Base-by-base conservation (phyloP, 2,797 vertebrate species). In the Sternarchorhynchus goeldii region DNA sequence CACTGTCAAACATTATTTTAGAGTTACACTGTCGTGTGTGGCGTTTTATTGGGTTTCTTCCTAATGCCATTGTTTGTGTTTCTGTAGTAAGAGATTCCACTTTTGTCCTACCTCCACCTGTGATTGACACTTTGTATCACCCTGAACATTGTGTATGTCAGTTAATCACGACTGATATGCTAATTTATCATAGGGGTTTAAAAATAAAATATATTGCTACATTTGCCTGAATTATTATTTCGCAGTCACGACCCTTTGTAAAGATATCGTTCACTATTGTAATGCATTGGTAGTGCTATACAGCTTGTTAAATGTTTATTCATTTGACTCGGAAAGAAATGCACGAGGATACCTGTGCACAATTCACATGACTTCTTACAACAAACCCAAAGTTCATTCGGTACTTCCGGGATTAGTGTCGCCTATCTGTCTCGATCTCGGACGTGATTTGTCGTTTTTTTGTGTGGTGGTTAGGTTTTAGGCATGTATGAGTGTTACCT, bases 41-140 rank as follows among this genome's bases (percentile, higher is more conserved):
- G 65, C 66, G 50, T 31, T 75, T 50, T 41, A 2, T 66, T 73
- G 39, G n/a, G 50, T 63, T 79, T 73, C 57, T 65, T 84, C 25
- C 53, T 55, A 73, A 75, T 70, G 78, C 56, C 65, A 77, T 70
- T 41, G 64, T 71, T 63, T 80, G 90, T 92, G 91, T 90, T 93
- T 93, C 91, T 91, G 88, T 94, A 90, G 93, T 91, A 91, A 91
- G 89, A 94, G 88, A 91, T 90, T 88, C 88, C 93, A 91, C 92
- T 92, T 92, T 93, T 92, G 93, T 95, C 82, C 94, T 95, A 95
- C 94, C 94, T 94, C 94, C 94, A 91, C 86, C 93, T 91, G 93
- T 92, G 93, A 92, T 91, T 92, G 55, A 82, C 83, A 77, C 77
- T 77, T 78, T 80, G 72, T 73, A 78, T 77, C 75, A 81, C 65